Conservation (phyloP, 2,797 vertebrate genomes). For the Tangara arthus region DNA sequence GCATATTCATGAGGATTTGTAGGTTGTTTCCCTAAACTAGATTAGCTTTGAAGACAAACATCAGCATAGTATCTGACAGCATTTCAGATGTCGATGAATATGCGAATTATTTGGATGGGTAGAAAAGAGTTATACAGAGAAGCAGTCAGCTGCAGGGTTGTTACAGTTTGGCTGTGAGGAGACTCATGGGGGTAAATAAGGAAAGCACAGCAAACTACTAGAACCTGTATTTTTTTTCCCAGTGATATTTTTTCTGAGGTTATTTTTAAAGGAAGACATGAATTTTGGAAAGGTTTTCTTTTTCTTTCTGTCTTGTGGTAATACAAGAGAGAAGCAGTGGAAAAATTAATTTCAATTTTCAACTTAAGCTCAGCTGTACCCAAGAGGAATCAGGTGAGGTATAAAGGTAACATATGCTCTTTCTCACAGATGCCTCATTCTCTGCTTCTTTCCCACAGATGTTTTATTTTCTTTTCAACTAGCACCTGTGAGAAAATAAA, state of each 20-base stretch:
- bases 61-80: conserved; percentile 4
- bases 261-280: neutral
- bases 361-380: neutral
- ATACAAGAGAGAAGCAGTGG: neutral
- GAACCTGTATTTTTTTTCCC: neutral
- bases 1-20: neutral
- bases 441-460: neutral
- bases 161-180: neutral
- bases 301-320: neutral
- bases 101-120: neutral
- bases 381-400: neutral
- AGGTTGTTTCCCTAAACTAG: conserved; percentile 26
- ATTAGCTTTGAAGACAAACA: conserved; percentile 5
- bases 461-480: neutral
- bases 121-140: neutral
- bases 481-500: neutral
- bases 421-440: neutral
- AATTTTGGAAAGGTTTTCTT: neutral
- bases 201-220: neutral
- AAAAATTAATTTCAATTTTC: conserved; percentile 15
- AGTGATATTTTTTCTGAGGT: neutral
- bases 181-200: neutral
- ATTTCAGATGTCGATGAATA: conserved; percentile 3
- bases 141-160: neutral
- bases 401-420: neutral